A percentile compares a stretch with the other conserved stretches of the same genome.
phyloP scores from a whole-genome alignment of 2,113 vertebrate species.

The Anarhynchus alexandrinus region DNA sequence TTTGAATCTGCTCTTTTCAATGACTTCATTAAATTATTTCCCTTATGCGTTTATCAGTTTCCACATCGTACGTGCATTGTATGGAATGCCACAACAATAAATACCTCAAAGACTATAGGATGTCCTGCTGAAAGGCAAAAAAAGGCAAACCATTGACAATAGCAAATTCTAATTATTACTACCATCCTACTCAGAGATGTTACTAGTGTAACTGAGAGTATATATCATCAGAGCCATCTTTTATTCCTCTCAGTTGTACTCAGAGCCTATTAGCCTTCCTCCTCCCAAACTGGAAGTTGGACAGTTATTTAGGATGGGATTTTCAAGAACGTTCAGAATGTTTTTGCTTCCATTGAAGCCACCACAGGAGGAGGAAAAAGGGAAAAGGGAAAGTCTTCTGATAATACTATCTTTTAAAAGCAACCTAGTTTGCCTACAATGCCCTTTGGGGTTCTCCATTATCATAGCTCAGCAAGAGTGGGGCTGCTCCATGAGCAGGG shows the following conservation, averaged over 20 bases:
- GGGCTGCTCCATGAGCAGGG: not conserved
- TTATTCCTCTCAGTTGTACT: too few species aligned
- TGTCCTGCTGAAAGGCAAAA: not conserved
- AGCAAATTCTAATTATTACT: not conserved
- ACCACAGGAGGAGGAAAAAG: not conserved
- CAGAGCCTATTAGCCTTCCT: not conserved
- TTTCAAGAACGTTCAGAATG: not conserved
- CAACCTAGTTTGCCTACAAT: not conserved
- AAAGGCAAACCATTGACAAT: not conserved
- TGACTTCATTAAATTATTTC: not conserved
- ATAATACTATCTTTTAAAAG: not conserved
- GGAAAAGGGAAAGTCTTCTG: not conserved
- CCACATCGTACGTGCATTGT: accelerated
- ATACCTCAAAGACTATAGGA: not conserved
- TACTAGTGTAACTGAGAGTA: too few species aligned
- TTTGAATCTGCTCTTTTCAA: not conserved
- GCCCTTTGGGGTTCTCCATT: not conserved
- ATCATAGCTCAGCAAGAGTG: not conserved
- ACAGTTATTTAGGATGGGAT: not conserved
- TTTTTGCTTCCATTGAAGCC: not conserved
- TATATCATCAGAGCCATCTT: too few species aligned
- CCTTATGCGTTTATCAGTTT: not conserved
- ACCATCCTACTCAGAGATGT: not conserved
- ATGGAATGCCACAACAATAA: not conserved
- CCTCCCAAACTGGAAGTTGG: not conserved